Conservation (phyloP, 2,113 vertebrate species). For the Sakesphorus luctuosus region DNA sequence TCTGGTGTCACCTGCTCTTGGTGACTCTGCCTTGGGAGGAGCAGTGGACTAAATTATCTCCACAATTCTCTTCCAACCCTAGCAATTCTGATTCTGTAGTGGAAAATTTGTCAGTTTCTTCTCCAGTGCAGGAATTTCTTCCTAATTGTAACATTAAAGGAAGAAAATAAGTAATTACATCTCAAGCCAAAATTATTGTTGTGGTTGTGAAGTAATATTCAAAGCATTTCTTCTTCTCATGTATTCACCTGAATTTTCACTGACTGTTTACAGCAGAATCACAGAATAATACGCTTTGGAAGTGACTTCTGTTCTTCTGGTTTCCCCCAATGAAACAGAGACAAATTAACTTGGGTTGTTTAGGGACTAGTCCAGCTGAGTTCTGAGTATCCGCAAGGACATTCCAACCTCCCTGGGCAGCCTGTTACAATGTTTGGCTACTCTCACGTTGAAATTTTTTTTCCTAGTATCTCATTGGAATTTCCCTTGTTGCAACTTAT, state of each 20-base stretch:
- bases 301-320: not conserved
- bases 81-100: not conserved
- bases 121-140: not conserved
- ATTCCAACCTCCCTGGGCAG: not conserved
- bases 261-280: not conserved
- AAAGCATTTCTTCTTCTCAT: not conserved
- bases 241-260: not conserved
- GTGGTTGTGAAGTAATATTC: not conserved
- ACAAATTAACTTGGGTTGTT: not conserved
- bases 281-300: not conserved
- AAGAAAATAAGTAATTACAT: not conserved
- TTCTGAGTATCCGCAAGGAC: not conserved
- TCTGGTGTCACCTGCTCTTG: not conserved
- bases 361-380: not conserved
- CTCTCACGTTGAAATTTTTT: fast-evolving
- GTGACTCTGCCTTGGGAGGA: not conserved
- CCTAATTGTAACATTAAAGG: not conserved
- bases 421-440: not conserved
- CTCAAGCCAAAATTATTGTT: not conserved
- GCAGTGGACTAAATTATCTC: not conserved
- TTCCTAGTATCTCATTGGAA: not conserved
- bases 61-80: not conserved
- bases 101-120: not conserved
- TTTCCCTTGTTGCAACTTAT: not conserved
- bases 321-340: not conserved